A percentile compares a stretch with the other conserved stretches of the same genome.
These are phyloP conservation scores for Blastobasis lacticolella DNA, from an alignment of 2,888 invertebrate species.

Conservation along the genomic window DNA sequence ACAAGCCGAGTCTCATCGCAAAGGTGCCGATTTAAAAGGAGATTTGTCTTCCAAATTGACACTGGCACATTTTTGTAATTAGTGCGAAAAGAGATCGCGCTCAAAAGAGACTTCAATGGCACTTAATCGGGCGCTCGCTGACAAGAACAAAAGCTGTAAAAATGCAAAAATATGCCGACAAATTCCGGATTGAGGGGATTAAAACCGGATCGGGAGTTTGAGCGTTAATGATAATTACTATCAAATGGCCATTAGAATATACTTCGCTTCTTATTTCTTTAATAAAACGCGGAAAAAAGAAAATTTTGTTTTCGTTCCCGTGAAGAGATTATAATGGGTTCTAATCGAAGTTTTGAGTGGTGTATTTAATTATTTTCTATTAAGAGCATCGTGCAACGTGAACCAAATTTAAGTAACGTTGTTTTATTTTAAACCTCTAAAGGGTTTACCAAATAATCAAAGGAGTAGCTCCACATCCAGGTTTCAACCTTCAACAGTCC, in stretches of 20 bases:
- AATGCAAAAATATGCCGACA: constrained; percentile 13
- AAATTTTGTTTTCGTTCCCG: neutral
- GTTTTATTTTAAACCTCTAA: neutral
- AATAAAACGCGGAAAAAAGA: neutral
- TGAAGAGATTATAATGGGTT: neutral
- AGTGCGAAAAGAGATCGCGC: too few species aligned
- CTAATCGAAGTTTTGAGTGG: neutral
- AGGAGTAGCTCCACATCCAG: too few species aligned
- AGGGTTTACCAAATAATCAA: too few species aligned
- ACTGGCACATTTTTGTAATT: too few species aligned
- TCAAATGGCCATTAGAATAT: constrained; percentile 30
- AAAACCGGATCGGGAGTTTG: constrained; percentile 3
- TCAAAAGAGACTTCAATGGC: too few species aligned
- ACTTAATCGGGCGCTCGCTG: neutral
- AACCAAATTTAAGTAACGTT: neutral
- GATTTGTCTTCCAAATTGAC: too few species aligned
- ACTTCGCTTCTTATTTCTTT: constrained; percentile 13
- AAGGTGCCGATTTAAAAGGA: too few species aligned
- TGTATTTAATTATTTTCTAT: too few species aligned
- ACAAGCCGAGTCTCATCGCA: too few species aligned
- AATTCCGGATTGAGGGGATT: constrained; percentile 11
- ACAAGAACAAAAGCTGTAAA: constrained; percentile 4
- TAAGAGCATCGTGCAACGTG: too few species aligned
- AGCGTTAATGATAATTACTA: constrained; percentile 4
- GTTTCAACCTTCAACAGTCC: too few species aligned